Conservation (phyloP, 2,888 invertebrate species). For the Mythimna pallens region DNA sequence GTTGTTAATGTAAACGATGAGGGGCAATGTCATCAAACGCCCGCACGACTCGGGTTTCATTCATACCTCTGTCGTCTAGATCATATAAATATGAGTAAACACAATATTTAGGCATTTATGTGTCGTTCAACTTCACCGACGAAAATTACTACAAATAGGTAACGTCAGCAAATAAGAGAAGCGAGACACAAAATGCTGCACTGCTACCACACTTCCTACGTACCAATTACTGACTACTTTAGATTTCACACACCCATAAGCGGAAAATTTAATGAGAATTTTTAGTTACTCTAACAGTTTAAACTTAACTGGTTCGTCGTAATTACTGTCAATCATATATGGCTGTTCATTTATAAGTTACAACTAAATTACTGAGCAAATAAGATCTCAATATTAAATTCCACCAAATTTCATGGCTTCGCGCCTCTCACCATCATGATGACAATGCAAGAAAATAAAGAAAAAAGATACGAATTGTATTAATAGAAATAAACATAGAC, state of each 20-base stretch:
- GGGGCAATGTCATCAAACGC: constrained; percentile 74
- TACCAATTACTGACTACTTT: constrained; percentile 11
- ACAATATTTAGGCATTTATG: constrained; percentile 45
- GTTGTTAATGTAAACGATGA: constrained; percentile 72
- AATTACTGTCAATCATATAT: constrained; percentile 19
- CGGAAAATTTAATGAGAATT: constrained; percentile 16
- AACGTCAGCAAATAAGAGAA: constrained; percentile 19
- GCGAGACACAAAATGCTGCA: background rate
- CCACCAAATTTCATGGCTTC: background rate
- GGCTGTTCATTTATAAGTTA: constrained; percentile 8
- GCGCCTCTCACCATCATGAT: background rate
- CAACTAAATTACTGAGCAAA: constrained; percentile 22
- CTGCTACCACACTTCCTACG: background rate
- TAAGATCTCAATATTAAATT: background rate
- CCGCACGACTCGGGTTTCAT: constrained; percentile 70
- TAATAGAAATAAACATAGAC: constrained; percentile 35
- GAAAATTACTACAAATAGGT: constrained; percentile 34
- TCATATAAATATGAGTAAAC: constrained; percentile 56
- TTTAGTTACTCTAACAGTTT: constrained; percentile 6
- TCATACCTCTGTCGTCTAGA: constrained; percentile 57
- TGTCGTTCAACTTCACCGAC: constrained; percentile 56
- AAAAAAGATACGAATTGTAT: constrained; percentile 20
- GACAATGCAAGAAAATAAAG: constrained; percentile 23
- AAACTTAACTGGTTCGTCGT: constrained; percentile 1
- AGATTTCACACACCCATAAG: constrained; percentile 15